phyloP scores from a whole-genome alignment of 2,888 invertebrate species.

The Ophion costatus region DNA sequence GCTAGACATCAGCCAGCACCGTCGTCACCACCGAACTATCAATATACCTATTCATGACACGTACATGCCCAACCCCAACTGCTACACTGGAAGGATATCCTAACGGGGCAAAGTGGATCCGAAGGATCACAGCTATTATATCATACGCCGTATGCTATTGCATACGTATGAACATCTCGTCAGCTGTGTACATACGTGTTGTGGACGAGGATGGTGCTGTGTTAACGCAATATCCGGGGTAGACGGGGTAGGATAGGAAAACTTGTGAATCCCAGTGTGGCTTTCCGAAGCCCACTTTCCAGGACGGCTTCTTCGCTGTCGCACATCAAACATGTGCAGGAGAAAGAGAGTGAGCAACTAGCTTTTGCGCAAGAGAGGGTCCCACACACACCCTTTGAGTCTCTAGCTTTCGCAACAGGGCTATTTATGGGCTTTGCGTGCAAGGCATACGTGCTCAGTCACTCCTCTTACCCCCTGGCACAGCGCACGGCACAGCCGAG shows the following conservation, averaged over 20 bases:
- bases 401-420: slow-evolving; percentile 69
- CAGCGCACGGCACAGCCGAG: slow-evolving; percentile 32
- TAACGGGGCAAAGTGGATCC: slow-evolving; percentile 17
- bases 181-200: background rate
- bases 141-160: background rate
- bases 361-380: slow-evolving; percentile 43
- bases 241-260: slow-evolving; percentile 55
- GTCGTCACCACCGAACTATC: slow-evolving; percentile 9
- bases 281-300: slow-evolving; percentile 75
- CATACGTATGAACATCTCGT: background rate
- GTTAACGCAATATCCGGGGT: slow-evolving; percentile 78
- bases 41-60: slow-evolving; percentile 22
- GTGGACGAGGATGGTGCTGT: slow-evolving; percentile 66
- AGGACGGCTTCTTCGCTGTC: slow-evolving; percentile 65
- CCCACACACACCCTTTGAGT: slow-evolving; percentile 55
- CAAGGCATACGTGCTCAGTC: slow-evolving; percentile 75
- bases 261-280: slow-evolving; percentile 74
- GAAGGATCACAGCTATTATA: slow-evolving; percentile 32
- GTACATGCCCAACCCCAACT: slow-evolving; percentile 14
- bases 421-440: slow-evolving; percentile 80
- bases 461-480: slow-evolving; percentile 51
- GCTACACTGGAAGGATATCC: slow-evolving; percentile 8
- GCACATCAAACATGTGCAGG: slow-evolving; percentile 45
- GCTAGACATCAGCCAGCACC: slow-evolving; percentile 26
- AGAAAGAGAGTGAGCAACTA: slow-evolving; percentile 47